Base-by-base conservation (phyloP, 2,113 vertebrate species). In the Pangasianodon gigas region DNA sequence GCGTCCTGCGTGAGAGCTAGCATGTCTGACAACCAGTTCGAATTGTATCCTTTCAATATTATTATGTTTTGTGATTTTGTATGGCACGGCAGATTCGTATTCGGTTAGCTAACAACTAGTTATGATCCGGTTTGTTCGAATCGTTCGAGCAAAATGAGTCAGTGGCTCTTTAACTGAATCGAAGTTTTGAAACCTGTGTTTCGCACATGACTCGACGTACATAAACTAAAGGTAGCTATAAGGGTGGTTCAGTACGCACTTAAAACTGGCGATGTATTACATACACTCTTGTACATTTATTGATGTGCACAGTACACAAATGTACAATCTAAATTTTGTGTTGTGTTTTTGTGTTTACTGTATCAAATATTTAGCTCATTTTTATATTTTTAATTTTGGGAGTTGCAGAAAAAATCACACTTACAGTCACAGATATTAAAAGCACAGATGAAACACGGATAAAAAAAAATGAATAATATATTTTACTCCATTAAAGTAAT, bases 41-140 rank as follows among this genome's bases (percentile, higher is more conserved):
- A 60, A 44, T 60, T 84, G 82, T 84, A 84, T 84, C 82, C 82
- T 84, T 60, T 83, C 29, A 52, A 7, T n/a, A 81, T 79, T 48
- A 26, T 29, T 32, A 52, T 81, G 2, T 52, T 51, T 81, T n/a
- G 13, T 52, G 6, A n/a, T 79, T 29, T 48, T 10, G 75, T 79
- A 29, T 48, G 41, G 10, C 10, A 29, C 4, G 2, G 10, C 0
- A 51, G 26, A 14, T 26, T 48, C 44, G 24, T 46, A 79, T 29
- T 48, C 24, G 21, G 44, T 13, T 48, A 13, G 44, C 3, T 26
- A 19, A 75, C 16, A 75, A 41, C 37, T 19, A 21, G 37, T 41
- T 75, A 44, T 24, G 71, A 0, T 41, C 16, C 8, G 60, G 24
- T 26, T 62, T 24, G 24, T 26, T 62, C 8, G n/a, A 69, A 69